Conservation (phyloP, 2,113 vertebrate genomes). For the Hystrix brachyura region DNA sequence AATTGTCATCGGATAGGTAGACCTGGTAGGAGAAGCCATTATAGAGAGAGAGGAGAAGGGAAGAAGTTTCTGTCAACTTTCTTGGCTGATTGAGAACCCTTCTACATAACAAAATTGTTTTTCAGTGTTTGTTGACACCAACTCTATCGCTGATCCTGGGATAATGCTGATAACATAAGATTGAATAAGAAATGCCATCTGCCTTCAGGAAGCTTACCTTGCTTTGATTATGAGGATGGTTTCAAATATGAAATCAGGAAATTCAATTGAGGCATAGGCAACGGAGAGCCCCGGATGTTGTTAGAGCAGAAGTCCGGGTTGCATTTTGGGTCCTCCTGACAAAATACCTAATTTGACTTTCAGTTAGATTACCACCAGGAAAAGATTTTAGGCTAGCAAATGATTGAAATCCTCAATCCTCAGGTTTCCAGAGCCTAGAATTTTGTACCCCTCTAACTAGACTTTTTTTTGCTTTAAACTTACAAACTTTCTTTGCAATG, state of each 20-base stretch:
- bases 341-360: not conserved
- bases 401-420: not conserved
- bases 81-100: not conserved
- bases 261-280: not conserved
- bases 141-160: not conserved
- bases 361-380: not conserved
- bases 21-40: not conserved
- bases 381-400: not conserved
- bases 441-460: not conserved
- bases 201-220: not conserved
- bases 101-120: not conserved
- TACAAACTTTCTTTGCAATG: not conserved
- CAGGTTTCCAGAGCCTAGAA: not conserved
- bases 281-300: not conserved
- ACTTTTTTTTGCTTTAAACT: not conserved
- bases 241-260: conserved; percentile 36
- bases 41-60: not conserved
- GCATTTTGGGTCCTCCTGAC: not conserved
- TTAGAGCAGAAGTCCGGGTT: not conserved
- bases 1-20: not conserved
- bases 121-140: not conserved
- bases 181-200: conserved; percentile 7
- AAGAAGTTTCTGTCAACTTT: not conserved
- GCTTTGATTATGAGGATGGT: not conserved
- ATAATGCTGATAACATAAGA: not conserved